These are phyloP conservation scores for Clarias magur DNA, from an alignment of 2,113 vertebrate species.

Conservation along the genomic window DNA sequence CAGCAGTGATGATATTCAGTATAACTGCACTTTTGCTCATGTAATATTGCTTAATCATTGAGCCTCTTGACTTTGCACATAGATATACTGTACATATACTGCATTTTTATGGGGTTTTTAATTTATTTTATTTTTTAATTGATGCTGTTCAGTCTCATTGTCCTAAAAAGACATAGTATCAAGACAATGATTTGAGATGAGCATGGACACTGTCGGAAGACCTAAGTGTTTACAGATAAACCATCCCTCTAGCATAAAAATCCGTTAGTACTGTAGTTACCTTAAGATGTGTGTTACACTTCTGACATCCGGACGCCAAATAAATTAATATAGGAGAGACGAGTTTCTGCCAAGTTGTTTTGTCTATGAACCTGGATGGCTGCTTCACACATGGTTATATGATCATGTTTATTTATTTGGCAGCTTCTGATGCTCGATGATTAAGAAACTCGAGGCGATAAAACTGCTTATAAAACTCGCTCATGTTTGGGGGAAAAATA, in stretches of 20 bases:
- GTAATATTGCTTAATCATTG: neutral
- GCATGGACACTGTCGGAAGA: neutral
- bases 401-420: slow-evolving; percentile 8
- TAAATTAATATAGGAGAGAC: neutral
- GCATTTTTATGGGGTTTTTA: no score
- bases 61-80: no score
- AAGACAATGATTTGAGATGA: neutral
- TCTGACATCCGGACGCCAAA: neutral
- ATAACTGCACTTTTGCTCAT: neutral
- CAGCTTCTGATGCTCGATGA: neutral
- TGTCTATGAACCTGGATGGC: neutral
- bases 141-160: neutral
- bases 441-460: neutral
- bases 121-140: neutral
- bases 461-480: neutral
- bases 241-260: neutral
- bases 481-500: neutral
- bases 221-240: neutral
- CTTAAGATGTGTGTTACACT: neutral
- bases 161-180: neutral
- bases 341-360: neutral
- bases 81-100: no score
- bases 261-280: neutral
- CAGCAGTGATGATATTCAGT: neutral
- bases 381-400: neutral